Evolutionary conservation across 2,797 vertebrate species (phyloP).

Genomic region (Acropternis orthonyx): DNA sequence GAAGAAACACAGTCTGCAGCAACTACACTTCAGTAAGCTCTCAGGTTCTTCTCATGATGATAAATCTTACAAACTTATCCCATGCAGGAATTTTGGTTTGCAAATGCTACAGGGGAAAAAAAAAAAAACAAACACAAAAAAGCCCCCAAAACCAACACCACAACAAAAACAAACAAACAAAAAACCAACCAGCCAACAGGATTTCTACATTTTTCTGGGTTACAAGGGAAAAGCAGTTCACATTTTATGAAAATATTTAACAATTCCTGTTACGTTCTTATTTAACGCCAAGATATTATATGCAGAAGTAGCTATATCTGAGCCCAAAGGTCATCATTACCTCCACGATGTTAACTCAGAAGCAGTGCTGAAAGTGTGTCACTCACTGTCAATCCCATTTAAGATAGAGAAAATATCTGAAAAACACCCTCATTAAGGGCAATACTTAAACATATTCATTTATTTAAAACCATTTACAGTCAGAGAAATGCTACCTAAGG

Average conservation of each 20-base stretch:
- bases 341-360: background rate
- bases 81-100: background rate
- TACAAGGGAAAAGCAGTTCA: background rate
- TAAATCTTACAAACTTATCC: background rate
- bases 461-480: background rate
- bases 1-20: background rate
- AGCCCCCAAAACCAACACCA: too few species aligned
- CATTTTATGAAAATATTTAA: background rate
- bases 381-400: background rate
- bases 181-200: background rate
- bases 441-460: background rate
- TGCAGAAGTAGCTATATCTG: background rate
- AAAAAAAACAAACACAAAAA: background rate
- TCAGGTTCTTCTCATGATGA: background rate
- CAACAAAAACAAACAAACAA: background rate
- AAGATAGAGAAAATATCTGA: background rate
- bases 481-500: background rate
- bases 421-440: background rate
- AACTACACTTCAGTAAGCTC: background rate
- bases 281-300: background rate
- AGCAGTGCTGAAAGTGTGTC: background rate
- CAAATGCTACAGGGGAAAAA: background rate
- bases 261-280: background rate
- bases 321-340: background rate
- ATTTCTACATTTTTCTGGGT: background rate